phyloP scores from a whole-genome alignment of 2,797 vertebrate genomes.

The Lithobates sylvaticus region DNA sequence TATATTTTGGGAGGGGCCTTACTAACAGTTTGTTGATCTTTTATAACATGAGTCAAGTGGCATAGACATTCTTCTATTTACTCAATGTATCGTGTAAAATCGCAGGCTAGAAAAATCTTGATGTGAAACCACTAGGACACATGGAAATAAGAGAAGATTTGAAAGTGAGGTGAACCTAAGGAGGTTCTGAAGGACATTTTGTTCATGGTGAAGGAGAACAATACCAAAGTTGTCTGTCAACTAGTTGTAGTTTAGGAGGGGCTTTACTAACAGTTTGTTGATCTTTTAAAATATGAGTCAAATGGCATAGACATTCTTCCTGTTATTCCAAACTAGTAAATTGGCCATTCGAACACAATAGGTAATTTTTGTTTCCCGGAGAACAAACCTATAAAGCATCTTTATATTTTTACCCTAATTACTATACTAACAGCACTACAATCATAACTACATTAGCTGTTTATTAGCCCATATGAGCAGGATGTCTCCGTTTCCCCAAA shows the following conservation, averaged over 20 bases:
- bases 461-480: background rate
- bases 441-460: conserved; percentile 20
- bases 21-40: background rate
- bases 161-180: no score
- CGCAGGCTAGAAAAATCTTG: no score
- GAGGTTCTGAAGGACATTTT: no score
- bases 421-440: background rate
- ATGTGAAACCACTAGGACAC: no score
- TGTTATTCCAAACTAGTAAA: background rate
- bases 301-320: background rate
- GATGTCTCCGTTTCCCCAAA: background rate
- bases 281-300: background rate
- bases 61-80: background rate
- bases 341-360: background rate
- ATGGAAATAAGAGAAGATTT: no score
- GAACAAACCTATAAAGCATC: background rate
- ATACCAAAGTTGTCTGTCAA: no score
- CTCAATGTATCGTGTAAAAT: no score
- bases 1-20: no score
- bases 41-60: background rate
- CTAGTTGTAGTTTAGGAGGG: no score
- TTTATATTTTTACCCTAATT: background rate
- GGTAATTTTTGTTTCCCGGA: background rate
- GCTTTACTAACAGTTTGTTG: no score
- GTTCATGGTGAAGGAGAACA: no score